phyloP scores from a whole-genome alignment of 2,113 vertebrate species.

The Corynorhinus townsendii region DNA sequence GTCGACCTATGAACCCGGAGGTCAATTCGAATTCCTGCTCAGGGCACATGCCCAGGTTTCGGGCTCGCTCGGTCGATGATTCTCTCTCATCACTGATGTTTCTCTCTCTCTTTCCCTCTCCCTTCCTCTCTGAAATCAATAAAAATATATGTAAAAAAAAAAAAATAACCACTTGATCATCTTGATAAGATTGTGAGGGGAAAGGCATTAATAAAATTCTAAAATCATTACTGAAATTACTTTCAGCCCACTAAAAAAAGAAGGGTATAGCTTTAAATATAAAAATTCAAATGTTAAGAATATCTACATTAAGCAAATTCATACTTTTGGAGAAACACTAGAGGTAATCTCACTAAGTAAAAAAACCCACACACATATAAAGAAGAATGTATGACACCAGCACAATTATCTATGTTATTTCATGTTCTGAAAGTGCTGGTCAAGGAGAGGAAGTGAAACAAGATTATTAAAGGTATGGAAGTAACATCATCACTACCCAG shows the following conservation, averaged over 20 bases:
- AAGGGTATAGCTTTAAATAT: background rate
- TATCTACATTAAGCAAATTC: background rate
- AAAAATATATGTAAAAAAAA: no score
- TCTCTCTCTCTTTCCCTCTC: no score
- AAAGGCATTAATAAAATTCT: constrained; percentile 10
- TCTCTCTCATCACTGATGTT: no score
- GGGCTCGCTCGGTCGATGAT: no score
- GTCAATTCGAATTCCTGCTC: no score
- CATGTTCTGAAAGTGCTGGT: background rate
- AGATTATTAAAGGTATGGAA: background rate
- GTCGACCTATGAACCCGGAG: no score
- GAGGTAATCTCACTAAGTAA: background rate
- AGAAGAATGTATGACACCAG: background rate
- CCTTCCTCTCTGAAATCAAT: no score
- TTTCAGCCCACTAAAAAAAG: constrained; percentile 26
- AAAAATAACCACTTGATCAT: no score
- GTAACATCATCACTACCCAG: background rate
- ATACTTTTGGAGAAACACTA: background rate
- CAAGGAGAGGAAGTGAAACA: background rate
- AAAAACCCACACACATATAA: background rate
- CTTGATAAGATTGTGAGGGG: constrained; percentile 14
- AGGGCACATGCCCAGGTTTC: no score
- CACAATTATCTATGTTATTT: background rate
- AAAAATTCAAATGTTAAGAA: constrained; percentile 24
- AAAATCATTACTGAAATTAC: background rate